Percentiles rank a stretch among this genome's conserved stretches.
Evolutionary conservation across 2,888 invertebrate species (phyloP).

Genomic region (Beris chalybata): DNA sequence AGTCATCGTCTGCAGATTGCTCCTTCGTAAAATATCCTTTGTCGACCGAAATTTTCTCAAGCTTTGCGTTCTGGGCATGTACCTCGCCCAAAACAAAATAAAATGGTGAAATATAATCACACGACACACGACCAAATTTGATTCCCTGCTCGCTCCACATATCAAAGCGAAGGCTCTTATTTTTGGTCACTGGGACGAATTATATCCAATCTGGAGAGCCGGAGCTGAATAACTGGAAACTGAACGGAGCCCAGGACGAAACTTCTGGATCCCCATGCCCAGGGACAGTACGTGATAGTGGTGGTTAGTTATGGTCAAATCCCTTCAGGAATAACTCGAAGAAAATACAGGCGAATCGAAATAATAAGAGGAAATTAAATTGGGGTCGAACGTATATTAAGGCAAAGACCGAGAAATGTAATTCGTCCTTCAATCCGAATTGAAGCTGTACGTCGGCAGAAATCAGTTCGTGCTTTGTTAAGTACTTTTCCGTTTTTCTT

Average conservation of each 20-base stretch:
- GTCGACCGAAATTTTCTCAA: too few relatives aligned
- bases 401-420: background rate
- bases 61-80: background rate
- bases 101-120: constrained; percentile 24
- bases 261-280: too few relatives aligned
- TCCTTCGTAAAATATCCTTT: too few relatives aligned
- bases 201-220: constrained; percentile 25
- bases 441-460: too few relatives aligned
- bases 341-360: constrained; percentile 10
- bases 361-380: constrained; percentile 29
- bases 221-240: constrained; percentile 16
- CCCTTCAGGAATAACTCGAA: too few relatives aligned
- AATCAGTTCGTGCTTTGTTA: too few relatives aligned
- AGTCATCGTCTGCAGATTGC: too few relatives aligned
- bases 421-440: too few relatives aligned
- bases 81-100: constrained; percentile 23
- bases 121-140: constrained; percentile 31
- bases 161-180: constrained; percentile 27
- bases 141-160: constrained; percentile 32
- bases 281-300: too few relatives aligned
- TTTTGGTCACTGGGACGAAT: constrained; percentile 34
- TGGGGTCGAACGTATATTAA: constrained; percentile 25
- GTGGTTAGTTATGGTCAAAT: too few relatives aligned
- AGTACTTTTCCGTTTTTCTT: too few relatives aligned
- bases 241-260: too few relatives aligned